These are phyloP conservation scores for Tetheella fluctuosa DNA, from an alignment of 2,888 invertebrate species.

Conservation along the genomic window DNA sequence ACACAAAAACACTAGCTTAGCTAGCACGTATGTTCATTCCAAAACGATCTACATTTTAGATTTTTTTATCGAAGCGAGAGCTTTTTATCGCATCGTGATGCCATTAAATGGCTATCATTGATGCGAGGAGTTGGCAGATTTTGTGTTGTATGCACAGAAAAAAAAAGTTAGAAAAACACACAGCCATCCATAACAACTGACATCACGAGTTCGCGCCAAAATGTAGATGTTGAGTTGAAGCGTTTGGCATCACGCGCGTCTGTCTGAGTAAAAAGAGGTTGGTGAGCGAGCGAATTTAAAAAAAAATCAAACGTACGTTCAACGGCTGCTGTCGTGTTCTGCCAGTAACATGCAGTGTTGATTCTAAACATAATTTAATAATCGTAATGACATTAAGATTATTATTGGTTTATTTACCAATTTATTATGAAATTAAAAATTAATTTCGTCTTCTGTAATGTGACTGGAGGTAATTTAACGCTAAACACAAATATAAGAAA, in stretches of 20 bases:
- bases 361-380: not conserved
- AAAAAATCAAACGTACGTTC: conserved; percentile 9
- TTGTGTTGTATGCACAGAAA: conserved; percentile 38
- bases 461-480: too few species aligned
- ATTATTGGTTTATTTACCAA: too few species aligned
- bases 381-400: too few species aligned
- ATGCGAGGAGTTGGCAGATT: conserved; percentile 52
- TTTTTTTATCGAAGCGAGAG: conserved; percentile 29
- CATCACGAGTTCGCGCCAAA: conserved; percentile 57
- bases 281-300: conserved; percentile 13
- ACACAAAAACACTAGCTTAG: conserved; percentile 32
- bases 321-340: conserved; percentile 12
- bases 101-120: conserved; percentile 68
- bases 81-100: conserved; percentile 48
- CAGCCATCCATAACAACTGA: conserved; percentile 46
- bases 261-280: conserved; percentile 27
- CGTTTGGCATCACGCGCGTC: conserved; percentile 38
- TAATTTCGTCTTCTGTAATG: not conserved
- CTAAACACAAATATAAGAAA: too few species aligned
- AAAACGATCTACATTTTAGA: conserved; percentile 50
- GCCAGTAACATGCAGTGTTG: not conserved
- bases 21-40: conserved; percentile 41
- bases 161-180: conserved; percentile 35
- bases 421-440: not conserved
- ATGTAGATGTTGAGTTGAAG: too few species aligned